Evolutionary conservation across 2,888 invertebrate genomes (phyloP), one percentile per base, ranked within the genome.

Genomic region (Argyresthia goedartella): DNA sequence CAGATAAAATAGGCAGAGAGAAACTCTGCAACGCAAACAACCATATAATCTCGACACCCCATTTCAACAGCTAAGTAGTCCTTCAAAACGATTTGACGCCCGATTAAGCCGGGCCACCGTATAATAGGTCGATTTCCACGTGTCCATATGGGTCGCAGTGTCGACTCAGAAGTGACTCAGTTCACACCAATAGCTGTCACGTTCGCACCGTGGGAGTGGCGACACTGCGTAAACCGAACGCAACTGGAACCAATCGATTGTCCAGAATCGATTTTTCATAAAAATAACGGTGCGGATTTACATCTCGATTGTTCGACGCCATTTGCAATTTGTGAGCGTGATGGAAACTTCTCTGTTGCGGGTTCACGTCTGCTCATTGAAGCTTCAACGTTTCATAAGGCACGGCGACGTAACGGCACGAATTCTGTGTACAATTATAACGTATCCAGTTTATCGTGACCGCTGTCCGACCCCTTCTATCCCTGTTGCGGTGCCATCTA

Each of bases 301-400:
- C 81, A 84, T 84, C 79, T 76, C 66, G 73, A 81, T 76, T 68
- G 78, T 80, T 79, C 76, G 69, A 34, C 44, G 45, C 52, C 44
- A 52, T 52, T 76, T 71, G 81, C 79, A 76, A 84, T 81, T 78
- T 80, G 75, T 73, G 72, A 78, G 73, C 84, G 81, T 81, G 81
- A 81, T 84, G 80, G 79, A 80, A 81, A 79, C 81, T 78, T 78
- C 73, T 73, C 25, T 25, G 73, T 78, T 78, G 78, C 80, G 77
- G 81, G 71, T 70, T 78, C 78, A 47, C 52, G 76, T 75, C 71
- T 82, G 81, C 65, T 75, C 81, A 80, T 76, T 76, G 77, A 76
- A 78, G 81, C 81, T 78, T 79, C 76, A 78, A 78, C 76, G 68
- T 85, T 85, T 85, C 84, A 84, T 84, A 82, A 84, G 76, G 75